phyloP scores from a whole-genome alignment of 2,113 vertebrate species.

The Cyanoliseus patagonus region DNA sequence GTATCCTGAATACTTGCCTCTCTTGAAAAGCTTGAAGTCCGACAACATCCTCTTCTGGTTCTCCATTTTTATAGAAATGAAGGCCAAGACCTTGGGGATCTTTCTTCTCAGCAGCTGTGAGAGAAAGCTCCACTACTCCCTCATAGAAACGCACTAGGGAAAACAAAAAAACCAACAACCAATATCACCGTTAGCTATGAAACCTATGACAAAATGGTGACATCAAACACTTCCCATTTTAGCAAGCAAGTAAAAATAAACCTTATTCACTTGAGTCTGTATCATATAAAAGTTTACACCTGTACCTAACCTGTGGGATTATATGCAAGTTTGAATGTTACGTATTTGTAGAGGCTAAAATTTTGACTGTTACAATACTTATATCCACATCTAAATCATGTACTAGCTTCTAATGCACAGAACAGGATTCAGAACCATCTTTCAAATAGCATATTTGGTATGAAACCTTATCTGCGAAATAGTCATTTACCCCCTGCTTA shows the following conservation, averaged over 20 bases:
- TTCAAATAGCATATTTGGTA: fast-evolving
- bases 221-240: background rate
- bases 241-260: background rate
- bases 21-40: constrained; percentile 95
- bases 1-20: constrained; percentile 71
- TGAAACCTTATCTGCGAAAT: background rate
- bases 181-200: background rate
- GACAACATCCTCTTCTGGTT: constrained; percentile 91
- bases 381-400: background rate
- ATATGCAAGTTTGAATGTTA: background rate
- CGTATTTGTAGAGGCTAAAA: background rate
- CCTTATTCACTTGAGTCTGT: background rate
- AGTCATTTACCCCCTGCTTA: background rate
- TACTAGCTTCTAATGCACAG: background rate
- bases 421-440: background rate
- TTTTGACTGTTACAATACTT: background rate
- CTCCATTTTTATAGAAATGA: constrained; percentile 96
- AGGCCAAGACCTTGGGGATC: constrained; percentile 94
- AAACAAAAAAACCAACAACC: background rate
- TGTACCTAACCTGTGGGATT: background rate
- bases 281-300: background rate
- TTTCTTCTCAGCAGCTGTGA: constrained; percentile 92
- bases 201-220: background rate
- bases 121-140: constrained; percentile 92
- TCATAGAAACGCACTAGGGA: constrained; percentile 93